Percentiles rank a stretch among this genome's conserved stretches.
phyloP scores from a whole-genome alignment of 2,888 invertebrate genomes.

The Scaptomyza cyrtandrae region DNA sequence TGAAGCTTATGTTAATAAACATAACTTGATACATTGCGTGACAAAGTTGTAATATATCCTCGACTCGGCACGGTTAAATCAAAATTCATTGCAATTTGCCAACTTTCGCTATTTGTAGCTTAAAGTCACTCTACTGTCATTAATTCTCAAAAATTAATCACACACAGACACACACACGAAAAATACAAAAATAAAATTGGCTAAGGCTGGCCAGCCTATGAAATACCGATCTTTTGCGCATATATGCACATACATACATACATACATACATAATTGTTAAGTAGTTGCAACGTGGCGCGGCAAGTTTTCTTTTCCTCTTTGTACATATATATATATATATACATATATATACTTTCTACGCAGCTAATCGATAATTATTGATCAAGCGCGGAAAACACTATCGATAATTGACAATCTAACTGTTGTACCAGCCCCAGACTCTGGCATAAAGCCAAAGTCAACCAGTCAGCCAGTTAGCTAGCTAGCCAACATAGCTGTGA shows the following conservation, averaged over 20 bases:
- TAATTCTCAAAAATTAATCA: slow-evolving; percentile 54
- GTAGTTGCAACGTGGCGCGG: slow-evolving; percentile 34
- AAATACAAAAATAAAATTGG: not conserved
- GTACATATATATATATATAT: slow-evolving; percentile 1
- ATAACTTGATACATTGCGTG: slow-evolving; percentile 2
- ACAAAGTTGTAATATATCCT: slow-evolving; percentile 6
- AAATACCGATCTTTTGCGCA: slow-evolving; percentile 39
- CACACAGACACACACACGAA: too few relatives aligned
- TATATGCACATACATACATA: slow-evolving; percentile 26
- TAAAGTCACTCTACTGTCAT: slow-evolving; percentile 45
- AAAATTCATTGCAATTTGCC: slow-evolving; percentile 19
- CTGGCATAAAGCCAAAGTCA: not conserved
- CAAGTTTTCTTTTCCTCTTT: slow-evolving; percentile 49
- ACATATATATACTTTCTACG: slow-evolving; percentile 52
- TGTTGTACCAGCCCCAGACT: slow-evolving; percentile 25
- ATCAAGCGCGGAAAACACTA: slow-evolving; percentile 70
- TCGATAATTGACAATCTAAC: slow-evolving; percentile 79
- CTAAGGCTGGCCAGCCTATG: slow-evolving; percentile 19
- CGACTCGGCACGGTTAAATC: not conserved
- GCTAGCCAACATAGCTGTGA: slow-evolving; percentile 6
- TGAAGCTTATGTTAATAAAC: not conserved
- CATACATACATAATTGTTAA: slow-evolving; percentile 37
- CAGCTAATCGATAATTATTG: slow-evolving; percentile 79
- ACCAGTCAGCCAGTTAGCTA: not conserved
- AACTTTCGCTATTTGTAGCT: slow-evolving; percentile 56